These are phyloP conservation scores for Argynnis bischoffii DNA, from an alignment of 2,888 invertebrate species.

Conservation along the genomic window DNA sequence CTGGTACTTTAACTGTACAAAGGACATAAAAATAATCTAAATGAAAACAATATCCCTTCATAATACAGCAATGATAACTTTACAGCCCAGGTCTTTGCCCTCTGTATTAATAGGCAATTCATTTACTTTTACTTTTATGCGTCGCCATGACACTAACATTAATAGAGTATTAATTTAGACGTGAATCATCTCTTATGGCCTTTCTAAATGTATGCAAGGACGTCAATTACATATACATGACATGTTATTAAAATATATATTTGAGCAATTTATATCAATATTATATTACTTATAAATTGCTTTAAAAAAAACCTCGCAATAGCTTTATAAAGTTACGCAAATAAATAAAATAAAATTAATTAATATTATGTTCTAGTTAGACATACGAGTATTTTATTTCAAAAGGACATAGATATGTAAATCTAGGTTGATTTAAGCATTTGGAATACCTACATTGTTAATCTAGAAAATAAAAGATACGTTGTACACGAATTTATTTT, in stretches of 20 bases:
- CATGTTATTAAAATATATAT: constrained; percentile 22
- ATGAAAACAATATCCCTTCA: not conserved
- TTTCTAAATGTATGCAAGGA: constrained; percentile 31
- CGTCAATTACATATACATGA: constrained; percentile 25
- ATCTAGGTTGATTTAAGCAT: too few relatives aligned
- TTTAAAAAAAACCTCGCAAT: too few relatives aligned
- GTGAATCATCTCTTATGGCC: constrained; percentile 34
- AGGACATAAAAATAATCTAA: not conserved
- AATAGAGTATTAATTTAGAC: constrained; percentile 33
- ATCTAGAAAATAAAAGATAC: too few relatives aligned
- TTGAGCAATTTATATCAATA: constrained; percentile 18
- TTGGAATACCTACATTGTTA: too few relatives aligned
- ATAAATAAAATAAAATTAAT: too few relatives aligned
- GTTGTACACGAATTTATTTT: too few relatives aligned
- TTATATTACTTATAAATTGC: too few relatives aligned
- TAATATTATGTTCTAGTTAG: too few relatives aligned
- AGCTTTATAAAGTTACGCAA: too few relatives aligned
- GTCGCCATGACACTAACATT: constrained; percentile 33
- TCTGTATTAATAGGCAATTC: constrained; percentile 30
- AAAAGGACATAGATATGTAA: too few relatives aligned
- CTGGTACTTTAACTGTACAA: not conserved
- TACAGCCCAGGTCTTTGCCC: constrained; percentile 32
- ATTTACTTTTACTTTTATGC: constrained; percentile 39
- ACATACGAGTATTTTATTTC: too few relatives aligned
- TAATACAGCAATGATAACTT: constrained; percentile 19